Conservation (phyloP, 2,888 invertebrate species). For the Eristalis intricaria region DNA sequence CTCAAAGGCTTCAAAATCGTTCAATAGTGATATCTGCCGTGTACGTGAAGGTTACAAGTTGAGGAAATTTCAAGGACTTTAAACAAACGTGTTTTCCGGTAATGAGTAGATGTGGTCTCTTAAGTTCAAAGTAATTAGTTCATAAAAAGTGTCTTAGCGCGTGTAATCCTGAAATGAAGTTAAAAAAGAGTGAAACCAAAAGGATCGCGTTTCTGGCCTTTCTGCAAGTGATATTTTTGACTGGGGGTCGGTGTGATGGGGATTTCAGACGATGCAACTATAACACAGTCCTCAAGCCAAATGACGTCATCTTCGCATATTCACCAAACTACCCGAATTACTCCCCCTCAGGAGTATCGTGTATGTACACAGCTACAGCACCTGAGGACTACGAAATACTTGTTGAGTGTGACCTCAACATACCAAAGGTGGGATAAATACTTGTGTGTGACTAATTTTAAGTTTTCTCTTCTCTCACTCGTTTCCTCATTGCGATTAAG, state of each 20-base stretch:
- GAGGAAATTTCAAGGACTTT: no score
- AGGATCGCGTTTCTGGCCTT: neutral
- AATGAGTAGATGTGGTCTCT: neutral
- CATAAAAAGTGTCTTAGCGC: no score
- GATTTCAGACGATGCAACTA: neutral
- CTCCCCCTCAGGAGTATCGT: slow-evolving; percentile 77
- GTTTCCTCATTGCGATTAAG: neutral
- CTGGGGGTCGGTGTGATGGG: neutral
- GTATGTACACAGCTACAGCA: slow-evolving; percentile 77
- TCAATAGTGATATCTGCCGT: no score
- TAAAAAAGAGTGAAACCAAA: neutral
- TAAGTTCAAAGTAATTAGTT: no score
- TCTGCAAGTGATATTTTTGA: neutral
- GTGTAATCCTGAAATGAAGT: neutral
- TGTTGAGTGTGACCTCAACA: slow-evolving; percentile 73
- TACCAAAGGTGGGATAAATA: neutral
- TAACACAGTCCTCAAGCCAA: neutral
- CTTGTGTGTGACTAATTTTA: neutral
- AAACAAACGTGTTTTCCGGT: neutral
- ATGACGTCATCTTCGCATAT: neutral
- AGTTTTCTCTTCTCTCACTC: neutral
- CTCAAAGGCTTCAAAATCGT: no score
- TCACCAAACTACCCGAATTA: slow-evolving; percentile 77
- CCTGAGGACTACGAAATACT: slow-evolving; percentile 76
- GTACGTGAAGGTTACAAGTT: no score